Evolutionary conservation across 2,113 vertebrate species (phyloP), one percentile per base, ranked within the genome.

Genomic region (Aldabrachelys gigantea): DNA sequence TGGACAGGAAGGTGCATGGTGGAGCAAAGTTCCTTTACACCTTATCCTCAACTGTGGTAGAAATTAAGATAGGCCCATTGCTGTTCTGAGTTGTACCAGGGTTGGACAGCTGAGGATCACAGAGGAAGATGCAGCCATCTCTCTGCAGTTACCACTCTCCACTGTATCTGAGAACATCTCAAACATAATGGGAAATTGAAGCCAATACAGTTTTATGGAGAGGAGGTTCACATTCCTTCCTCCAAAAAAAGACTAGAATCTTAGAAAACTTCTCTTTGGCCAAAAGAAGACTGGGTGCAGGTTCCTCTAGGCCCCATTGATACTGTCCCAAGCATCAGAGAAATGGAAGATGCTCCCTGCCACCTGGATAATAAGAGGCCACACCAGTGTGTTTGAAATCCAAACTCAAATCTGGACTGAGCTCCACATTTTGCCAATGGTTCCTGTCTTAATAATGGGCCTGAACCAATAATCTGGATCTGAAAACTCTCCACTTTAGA

Each of bases 301-400:
- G 72, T 89, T 90, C 78, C 82, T 92, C 89, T 94, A 96, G 94
- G 95, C 72, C 88, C 87, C 52, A 6, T 35, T 89, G 78, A 50
- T 87, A 93, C 84, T 97, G 78, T 80, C 93, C 96, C 91, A 96
- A 80, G 90, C 91, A 69, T 93, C 85, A 76, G 24, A 14, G 84
- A 94, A 95, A 94, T 90, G 76, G 59, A 93, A 91, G 81, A 52
- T 13, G 69, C 53, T 91, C 44, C 82, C 72, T 96, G 29, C 69
- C 25, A 52, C 50, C 19, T n/a, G 24, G 47, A 85, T 91, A 94
- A 95, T 59, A 5, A 93, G 87, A 47, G 69, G 12, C 86, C 85
- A 2, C 54, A 52, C 56, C 78, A 38, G 8, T 91, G 56, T 56
- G 31, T 90, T 93, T 62, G 14, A 93, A 94, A 62, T 62, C 57